Evolutionary conservation across 1,140 invertebrate genomes (phyloP).

Genomic region (Bradynema listronoti): DNA sequence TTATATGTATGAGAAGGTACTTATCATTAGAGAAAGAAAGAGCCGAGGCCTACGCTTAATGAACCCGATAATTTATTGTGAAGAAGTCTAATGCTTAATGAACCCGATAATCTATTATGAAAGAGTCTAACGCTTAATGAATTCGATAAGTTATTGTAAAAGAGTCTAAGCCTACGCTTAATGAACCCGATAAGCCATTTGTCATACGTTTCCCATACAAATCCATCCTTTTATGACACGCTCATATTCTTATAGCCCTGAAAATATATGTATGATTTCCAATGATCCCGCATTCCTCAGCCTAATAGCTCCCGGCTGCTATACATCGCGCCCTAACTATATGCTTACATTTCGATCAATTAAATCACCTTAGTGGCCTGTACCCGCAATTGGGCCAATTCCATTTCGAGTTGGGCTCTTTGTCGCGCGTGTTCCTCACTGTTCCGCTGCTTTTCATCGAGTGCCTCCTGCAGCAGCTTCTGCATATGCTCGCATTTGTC

Average conservation of each 20-base stretch:
- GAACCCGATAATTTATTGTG: background rate
- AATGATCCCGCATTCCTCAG: background rate
- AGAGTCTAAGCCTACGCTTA: too few species aligned
- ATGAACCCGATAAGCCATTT: background rate
- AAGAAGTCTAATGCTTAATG: too few species aligned
- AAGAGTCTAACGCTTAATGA: too few species aligned
- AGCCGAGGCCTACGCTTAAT: background rate
- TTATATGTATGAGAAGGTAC: background rate
- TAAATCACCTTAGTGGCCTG: slow-evolving; percentile 32
- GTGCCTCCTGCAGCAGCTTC: slow-evolving; percentile 33
- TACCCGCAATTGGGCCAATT: slow-evolving; percentile 31
- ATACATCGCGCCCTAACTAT: background rate
- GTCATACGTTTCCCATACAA: background rate
- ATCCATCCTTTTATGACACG: background rate
- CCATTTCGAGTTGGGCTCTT: slow-evolving; percentile 40
- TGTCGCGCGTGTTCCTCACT: slow-evolving; percentile 36
- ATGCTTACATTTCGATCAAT: background rate
- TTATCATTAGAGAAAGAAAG: background rate
- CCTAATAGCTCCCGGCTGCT: background rate
- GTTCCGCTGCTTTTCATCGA: slow-evolving; percentile 34
- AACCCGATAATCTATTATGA: background rate
- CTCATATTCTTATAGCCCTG: background rate
- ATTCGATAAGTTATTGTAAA: background rate
- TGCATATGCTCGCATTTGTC: slow-evolving; percentile 37
- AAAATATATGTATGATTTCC: background rate